phyloP scores from a whole-genome alignment of 2,113 vertebrate species.

The Rutilus rutilus region DNA sequence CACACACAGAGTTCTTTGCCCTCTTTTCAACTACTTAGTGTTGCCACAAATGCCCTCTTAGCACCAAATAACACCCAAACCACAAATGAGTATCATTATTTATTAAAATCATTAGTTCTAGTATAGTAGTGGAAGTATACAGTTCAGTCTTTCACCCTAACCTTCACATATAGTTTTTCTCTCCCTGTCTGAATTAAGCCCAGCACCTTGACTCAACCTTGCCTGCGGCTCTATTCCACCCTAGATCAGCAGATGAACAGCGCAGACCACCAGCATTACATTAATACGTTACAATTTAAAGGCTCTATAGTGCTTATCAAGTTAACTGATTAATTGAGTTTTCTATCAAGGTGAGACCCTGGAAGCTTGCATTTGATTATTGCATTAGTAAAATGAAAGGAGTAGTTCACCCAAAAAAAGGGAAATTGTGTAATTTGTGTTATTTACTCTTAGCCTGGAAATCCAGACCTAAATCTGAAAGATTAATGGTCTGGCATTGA shows the following conservation, averaged over 20 bases:
- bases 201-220: slow-evolving; percentile 45
- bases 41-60: slow-evolving; percentile 29
- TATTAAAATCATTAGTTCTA: slow-evolving; percentile 22
- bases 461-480: too few relatives aligned
- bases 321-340: not conserved
- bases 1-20: slow-evolving; percentile 45
- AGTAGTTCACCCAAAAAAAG: not conserved
- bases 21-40: slow-evolving; percentile 25
- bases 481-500: too few relatives aligned
- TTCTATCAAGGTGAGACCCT: not conserved
- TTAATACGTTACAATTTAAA: slow-evolving; percentile 3
- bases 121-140: not conserved
- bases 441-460: not conserved
- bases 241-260: slow-evolving; percentile 51
- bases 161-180: slow-evolving; percentile 32
- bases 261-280: not conserved
- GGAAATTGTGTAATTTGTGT: not conserved
- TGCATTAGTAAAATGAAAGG: not conserved
- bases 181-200: slow-evolving; percentile 20
- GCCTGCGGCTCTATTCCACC: slow-evolving; percentile 36
- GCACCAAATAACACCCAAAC: not conserved
- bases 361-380: not conserved
- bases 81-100: slow-evolving; percentile 11
- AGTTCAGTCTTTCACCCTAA: slow-evolving; percentile 1
- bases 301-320: not conserved